Evolutionary conservation across 2,888 invertebrate genomes (phyloP).

Genomic region (Sphaerophoria taeniata): DNA sequence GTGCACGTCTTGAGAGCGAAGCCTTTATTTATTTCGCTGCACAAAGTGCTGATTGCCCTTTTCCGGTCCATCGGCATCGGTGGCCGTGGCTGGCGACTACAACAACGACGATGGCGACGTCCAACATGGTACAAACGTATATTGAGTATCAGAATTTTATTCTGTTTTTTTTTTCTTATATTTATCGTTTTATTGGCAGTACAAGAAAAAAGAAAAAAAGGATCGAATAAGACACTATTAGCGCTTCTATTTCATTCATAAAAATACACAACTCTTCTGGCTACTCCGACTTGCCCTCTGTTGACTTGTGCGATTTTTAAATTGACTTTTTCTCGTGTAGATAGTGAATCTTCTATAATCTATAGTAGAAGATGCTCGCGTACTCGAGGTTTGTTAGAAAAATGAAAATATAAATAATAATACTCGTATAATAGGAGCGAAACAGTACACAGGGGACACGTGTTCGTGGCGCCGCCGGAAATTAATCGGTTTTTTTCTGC

Average conservation of each 20-base stretch:
- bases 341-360: neutral
- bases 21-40: conserved; percentile 63
- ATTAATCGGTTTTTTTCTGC: conserved; percentile 39
- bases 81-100: too few species aligned
- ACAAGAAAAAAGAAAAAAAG: conserved; percentile 12
- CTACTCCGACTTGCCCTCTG: conserved; percentile 38
- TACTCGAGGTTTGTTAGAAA: conserved; percentile 15
- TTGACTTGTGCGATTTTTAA: conserved; percentile 62
- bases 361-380: neutral
- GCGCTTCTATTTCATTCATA: conserved; percentile 68
- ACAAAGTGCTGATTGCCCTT: conserved; percentile 63
- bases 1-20: conserved; percentile 60
- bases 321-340: conserved; percentile 36
- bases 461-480: conserved; percentile 61
- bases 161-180: neutral
- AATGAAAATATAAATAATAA: conserved; percentile 32
- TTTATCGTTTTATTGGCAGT: conserved; percentile 36
- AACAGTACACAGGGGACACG: conserved; percentile 57
- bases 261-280: conserved; percentile 46
- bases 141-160: neutral
- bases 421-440: conserved; percentile 23
- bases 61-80: conserved; percentile 57
- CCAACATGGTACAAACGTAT: conserved; percentile 43
- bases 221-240: conserved; percentile 57
- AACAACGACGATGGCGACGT: neutral